Evolutionary conservation across 2,113 vertebrate genomes (phyloP).

Genomic region (Toxostoma redivivum): DNA sequence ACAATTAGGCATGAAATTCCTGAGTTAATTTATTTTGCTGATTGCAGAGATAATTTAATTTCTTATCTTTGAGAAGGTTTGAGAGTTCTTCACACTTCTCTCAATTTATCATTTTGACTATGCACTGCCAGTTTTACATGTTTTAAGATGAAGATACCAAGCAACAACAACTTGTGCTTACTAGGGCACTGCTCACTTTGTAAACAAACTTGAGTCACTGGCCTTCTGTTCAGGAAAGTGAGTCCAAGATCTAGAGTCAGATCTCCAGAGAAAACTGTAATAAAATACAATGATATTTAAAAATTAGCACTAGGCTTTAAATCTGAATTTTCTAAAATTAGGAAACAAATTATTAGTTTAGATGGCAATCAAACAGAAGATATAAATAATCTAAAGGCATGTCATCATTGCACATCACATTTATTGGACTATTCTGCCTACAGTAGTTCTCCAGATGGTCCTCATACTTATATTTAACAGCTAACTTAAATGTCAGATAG

Average conservation of each 20-base stretch:
- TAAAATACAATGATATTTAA: neutral
- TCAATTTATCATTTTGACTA: neutral
- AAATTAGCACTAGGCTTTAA: neutral
- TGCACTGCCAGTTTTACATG: neutral
- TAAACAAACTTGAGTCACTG: neutral
- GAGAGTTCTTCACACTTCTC: neutral
- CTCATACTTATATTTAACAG: neutral
- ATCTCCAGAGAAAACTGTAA: neutral
- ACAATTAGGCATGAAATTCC: neutral
- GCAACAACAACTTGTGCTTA: neutral
- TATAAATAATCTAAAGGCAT: neutral
- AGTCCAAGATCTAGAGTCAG: neutral
- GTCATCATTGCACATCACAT: neutral
- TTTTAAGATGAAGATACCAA: neutral
- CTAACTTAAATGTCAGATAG: conserved; percentile 2
- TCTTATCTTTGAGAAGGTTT: neutral
- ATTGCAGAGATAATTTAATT: neutral
- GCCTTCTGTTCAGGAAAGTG: neutral
- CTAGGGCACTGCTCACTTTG: neutral
- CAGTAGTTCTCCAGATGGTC: neutral
- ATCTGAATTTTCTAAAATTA: neutral
- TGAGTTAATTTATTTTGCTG: neutral
- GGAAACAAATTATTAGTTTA: neutral
- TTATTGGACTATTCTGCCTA: neutral
- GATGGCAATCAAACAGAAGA: neutral